Evolutionary conservation across 1,140 invertebrate species (phyloP).

Genomic region (Dreissena polymorpha): DNA sequence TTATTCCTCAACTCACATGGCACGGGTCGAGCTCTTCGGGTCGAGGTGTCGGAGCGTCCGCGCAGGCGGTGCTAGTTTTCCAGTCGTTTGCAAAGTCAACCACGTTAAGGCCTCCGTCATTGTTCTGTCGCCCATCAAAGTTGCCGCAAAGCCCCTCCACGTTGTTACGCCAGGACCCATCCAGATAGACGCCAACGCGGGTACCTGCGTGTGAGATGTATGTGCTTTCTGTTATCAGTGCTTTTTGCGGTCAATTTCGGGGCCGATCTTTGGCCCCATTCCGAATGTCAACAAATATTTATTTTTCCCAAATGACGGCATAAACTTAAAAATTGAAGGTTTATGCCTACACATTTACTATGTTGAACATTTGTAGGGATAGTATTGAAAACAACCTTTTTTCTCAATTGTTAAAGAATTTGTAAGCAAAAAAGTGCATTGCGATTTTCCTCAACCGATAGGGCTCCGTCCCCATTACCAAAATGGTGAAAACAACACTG

Average conservation of each 20-base stretch:
- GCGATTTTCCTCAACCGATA: too few species aligned
- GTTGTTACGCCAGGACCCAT: constrained; percentile 31
- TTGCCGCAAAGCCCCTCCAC: constrained; percentile 59
- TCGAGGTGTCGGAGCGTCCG: constrained; percentile 12
- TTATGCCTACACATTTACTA: too few species aligned
- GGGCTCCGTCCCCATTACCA: too few species aligned
- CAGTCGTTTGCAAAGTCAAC: constrained; percentile 56
- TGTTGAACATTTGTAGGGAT: too few species aligned
- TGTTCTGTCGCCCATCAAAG: constrained; percentile 42
- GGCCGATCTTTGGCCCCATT: too few species aligned
- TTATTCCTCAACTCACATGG: constrained; percentile 29
- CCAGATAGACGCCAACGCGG: constrained; percentile 55
- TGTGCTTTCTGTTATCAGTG: background rate
- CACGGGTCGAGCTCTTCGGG: constrained; percentile 44
- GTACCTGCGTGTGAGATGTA: constrained; percentile 23
- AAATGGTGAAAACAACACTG: too few species aligned
- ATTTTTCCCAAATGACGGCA: too few species aligned
- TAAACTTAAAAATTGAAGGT: background rate
- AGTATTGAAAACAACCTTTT: too few species aligned
- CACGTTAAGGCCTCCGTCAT: constrained; percentile 42
- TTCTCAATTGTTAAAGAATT: too few species aligned
- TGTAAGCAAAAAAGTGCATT: too few species aligned
- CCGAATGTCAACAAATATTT: too few species aligned
- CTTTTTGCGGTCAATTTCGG: background rate
- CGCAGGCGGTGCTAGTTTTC: constrained; percentile 48